Conservation (phyloP, 2,888 invertebrate genomes). For the Athrips mouffetella region DNA sequence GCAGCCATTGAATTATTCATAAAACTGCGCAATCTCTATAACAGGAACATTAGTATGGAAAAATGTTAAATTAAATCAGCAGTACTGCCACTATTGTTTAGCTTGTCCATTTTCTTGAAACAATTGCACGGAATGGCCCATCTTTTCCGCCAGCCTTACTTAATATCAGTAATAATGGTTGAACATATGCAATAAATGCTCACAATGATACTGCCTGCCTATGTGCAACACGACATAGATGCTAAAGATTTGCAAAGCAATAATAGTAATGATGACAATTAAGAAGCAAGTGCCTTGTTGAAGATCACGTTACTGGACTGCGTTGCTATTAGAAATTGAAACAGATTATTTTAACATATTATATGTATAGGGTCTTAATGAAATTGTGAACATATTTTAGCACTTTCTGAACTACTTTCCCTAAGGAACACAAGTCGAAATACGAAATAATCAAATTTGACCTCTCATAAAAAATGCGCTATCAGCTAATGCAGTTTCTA, state of each 20-base stretch:
- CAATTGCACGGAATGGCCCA: conserved; percentile 7
- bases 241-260: neutral
- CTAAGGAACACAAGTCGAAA: too few relatives aligned
- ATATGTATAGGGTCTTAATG: too few relatives aligned
- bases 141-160: conserved; percentile 13
- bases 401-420: too few relatives aligned
- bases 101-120: conserved; percentile 8
- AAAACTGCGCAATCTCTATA: conserved; percentile 11
- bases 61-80: conserved; percentile 15
- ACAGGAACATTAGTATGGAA: conserved; percentile 15
- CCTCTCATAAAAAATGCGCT: too few relatives aligned
- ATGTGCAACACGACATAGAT: conserved; percentile 6
- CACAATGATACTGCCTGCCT: neutral
- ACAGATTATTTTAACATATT: too few relatives aligned
- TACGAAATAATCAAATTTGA: too few relatives aligned
- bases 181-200: conserved; percentile 6
- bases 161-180: conserved; percentile 6
- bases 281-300: neutral
- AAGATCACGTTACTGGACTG: neutral
- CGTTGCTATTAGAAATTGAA: neutral
- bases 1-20: conserved; percentile 17
- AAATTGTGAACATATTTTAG: too few relatives aligned
- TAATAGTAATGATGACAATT: conserved; percentile 2
- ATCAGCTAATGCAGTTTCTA: too few relatives aligned
- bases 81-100: conserved; percentile 3